Base-by-base conservation (phyloP, 2,888 invertebrate species). In the Drosophila borborema region DNA sequence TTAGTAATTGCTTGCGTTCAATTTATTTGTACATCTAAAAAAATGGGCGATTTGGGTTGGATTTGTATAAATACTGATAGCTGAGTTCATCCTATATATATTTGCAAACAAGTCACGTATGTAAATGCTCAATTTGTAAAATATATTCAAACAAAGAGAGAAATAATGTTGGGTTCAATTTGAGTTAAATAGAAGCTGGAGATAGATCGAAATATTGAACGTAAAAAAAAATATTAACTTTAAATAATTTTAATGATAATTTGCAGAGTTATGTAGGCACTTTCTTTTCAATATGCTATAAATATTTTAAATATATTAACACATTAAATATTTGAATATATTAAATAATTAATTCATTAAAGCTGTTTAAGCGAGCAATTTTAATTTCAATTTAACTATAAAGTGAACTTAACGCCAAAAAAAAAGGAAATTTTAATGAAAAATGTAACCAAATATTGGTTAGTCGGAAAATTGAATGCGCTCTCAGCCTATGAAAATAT, bases 1-100 rank as follows among this genome's bases (percentile, higher is more conserved):
- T 58, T 58, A 58, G 58, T 58, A 45, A 58, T 58, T 58, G 34
- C 45, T 58, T 46, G 20, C 20, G 45, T 20, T 58, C 58, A 45
- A 45, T 20, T 28, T 36, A 36, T 58, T 45, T 45, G 14, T 18
- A 14, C 5, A 20, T 43, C 34, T 34, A 31, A 31, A 58, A 20
- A 58, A 18, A 43, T 55, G n/a, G 14, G 8, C 12, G 55, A n/a
- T 31, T 43, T 31, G n/a, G 38, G 5, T 54, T 18, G 41, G 31
- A 18, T 55, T 18, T n/a, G 34, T 23, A 54, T 54, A 41, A 41
- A 31, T 43, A 41, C 14, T 16, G 5, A 20, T 5, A 34, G 41
- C 8, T 18, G 41, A 41, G n/a, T 41, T 18, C 1, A 3, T 6
- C 3, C 14, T 16, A 18, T 41, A 38, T 41, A 38, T 38, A 40